Evolutionary conservation across 2,113 vertebrate species (phyloP).

Genomic region (Bothrops jararaca): DNA sequence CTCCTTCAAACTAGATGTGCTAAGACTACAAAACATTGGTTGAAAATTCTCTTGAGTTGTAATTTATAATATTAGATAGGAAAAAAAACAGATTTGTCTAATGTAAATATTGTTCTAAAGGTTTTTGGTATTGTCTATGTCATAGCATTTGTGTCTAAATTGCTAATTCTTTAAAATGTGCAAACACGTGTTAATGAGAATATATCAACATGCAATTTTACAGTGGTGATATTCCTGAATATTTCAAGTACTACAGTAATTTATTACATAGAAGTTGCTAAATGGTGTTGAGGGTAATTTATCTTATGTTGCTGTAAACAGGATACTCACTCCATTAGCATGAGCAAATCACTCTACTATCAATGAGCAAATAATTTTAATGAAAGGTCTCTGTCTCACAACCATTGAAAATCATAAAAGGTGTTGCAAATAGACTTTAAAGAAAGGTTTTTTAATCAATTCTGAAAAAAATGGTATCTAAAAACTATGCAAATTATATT

Average conservation of each 20-base stretch:
- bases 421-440: neutral
- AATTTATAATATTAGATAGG: neutral
- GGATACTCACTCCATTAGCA: neutral
- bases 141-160: neutral
- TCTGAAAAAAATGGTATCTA: neutral
- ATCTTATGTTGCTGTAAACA: neutral
- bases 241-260: neutral
- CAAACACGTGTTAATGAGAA: neutral
- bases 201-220: neutral
- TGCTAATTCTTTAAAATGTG: neutral
- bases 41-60: neutral
- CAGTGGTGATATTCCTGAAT: neutral
- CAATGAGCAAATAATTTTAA: neutral
- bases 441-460: neutral
- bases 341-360: neutral
- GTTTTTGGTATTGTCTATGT: neutral
- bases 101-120: neutral
- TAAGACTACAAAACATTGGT: neutral
- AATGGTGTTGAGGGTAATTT: neutral
- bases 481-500: neutral
- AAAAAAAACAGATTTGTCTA: neutral
- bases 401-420: neutral
- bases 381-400: neutral
- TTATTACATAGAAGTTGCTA: neutral
- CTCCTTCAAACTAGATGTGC: neutral